Conservation (phyloP, 2,888 invertebrate species). For the Polymixis lichenea region DNA sequence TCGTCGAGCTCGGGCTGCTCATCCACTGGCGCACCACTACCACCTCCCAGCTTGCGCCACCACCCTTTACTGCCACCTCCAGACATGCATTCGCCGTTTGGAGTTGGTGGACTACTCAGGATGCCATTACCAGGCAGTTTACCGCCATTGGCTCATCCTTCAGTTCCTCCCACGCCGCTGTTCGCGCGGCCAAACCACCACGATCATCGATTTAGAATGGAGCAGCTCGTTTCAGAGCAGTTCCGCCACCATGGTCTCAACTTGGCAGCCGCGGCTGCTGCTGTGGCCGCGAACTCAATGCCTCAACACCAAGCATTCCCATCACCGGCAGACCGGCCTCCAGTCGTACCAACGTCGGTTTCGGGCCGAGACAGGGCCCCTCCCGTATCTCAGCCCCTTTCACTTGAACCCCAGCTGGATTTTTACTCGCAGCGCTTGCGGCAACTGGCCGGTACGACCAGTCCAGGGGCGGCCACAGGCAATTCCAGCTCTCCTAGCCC, state of each 20-base stretch:
- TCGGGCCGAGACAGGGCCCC: slow-evolving; percentile 87
- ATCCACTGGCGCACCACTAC: slow-evolving; percentile 89
- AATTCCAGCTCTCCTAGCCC: slow-evolving; percentile 95
- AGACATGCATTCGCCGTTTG: slow-evolving; percentile 94
- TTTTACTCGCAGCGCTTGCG: slow-evolving; percentile 99
- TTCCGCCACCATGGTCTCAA: slow-evolving; percentile 95
- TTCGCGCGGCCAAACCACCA: slow-evolving; percentile 95
- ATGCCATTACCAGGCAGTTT: slow-evolving; percentile 93
- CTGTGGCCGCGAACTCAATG: slow-evolving; percentile 92
- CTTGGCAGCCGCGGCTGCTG: slow-evolving; percentile 94
- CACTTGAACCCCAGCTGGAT: slow-evolving; percentile 97
- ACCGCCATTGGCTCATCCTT: slow-evolving; percentile 92
- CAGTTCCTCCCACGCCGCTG: slow-evolving; percentile 93
- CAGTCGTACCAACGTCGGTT: slow-evolving; percentile 88
- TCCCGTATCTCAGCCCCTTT: slow-evolving; percentile 92
- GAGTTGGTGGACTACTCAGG: slow-evolving; percentile 93
- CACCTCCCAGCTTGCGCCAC: slow-evolving; percentile 92
- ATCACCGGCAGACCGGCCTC: slow-evolving; percentile 91
- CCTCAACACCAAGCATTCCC: slow-evolving; percentile 92
- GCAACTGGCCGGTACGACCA: slow-evolving; percentile 98
- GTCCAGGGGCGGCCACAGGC: slow-evolving; percentile 97
- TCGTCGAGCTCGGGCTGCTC: slow-evolving; percentile 90
- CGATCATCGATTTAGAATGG: slow-evolving; percentile 95
- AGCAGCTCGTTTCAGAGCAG: slow-evolving; percentile 95
- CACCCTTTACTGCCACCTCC: slow-evolving; percentile 93